Base-by-base conservation (phyloP, 2,113 vertebrate genomes). In the Pogonocichla stellata region DNA sequence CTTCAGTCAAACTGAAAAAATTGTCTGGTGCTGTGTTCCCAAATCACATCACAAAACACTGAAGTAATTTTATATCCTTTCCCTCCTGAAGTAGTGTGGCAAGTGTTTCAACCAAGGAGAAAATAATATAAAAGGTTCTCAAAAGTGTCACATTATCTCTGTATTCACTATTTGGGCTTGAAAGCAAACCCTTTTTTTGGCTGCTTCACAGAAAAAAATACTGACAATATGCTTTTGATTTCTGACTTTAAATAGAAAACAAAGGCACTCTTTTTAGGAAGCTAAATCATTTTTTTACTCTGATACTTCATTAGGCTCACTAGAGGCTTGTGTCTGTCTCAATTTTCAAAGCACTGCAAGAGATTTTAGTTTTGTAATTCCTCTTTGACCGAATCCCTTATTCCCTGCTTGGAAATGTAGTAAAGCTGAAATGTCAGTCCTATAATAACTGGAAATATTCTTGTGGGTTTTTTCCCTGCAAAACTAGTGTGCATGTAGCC, bases 171-270 rank as follows among this genome's bases (percentile, higher is more conserved):
- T 81, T 88, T 15, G 29, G 47, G 51, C 84, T 96, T 96, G 73
- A 96, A 96, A 95, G 84, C 8, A 11, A 94, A 51, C 43, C 13
- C 28, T 70, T 57, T 85, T 85, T 90, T 84, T 95, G 85, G 69
- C 80, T 78, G 40, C 34, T n/a, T 81, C 22, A 84, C 86, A 92
- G 61, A 88, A 67, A 40, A 78, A 88, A 86, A 90, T 47, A 84
- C 88, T 84, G 75, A 86, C 90, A 43, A 36, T 78, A 20, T n/a
- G 33, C 28, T 51, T 94, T 96, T 88, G 60, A 70, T 73, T 71
- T 96, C 45, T 56, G 83, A 54, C 74, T 96, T 95, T 86, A 91
- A 93, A 84, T 84, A 93, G 87, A 95, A 96, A 95, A 90, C 92
- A 96, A 95, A 97, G 75, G 40, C 19, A 81, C 79, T 93, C 64